Evolutionary conservation across 2,888 invertebrate genomes (phyloP).

Genomic region (Aricia artaxerxes): DNA sequence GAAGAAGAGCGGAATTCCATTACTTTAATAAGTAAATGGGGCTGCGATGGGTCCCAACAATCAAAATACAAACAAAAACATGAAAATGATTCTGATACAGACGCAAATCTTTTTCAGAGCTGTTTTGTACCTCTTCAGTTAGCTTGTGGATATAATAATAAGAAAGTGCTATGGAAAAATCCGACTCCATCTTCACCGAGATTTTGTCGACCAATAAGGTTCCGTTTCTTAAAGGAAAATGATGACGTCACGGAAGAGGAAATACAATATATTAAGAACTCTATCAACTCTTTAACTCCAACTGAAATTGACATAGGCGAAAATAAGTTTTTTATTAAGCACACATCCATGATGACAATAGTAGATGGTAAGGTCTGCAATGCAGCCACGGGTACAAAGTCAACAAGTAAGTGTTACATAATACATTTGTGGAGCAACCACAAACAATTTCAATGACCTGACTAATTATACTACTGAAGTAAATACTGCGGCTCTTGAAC

Average conservation of each 20-base stretch:
- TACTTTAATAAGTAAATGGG: conserved; percentile 36
- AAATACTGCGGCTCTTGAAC: conserved; percentile 51
- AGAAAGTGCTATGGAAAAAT: conserved; percentile 46
- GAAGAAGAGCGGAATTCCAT: conserved; percentile 32
- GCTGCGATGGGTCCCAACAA: too few relatives aligned
- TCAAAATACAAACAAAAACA: too few relatives aligned
- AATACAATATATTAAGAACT: conserved; percentile 41
- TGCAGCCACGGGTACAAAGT: conserved; percentile 48
- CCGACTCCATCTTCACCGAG: conserved; percentile 43
- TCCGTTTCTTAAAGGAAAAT: conserved; percentile 44
- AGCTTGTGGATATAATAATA: conserved; percentile 37
- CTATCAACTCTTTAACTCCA: conserved; percentile 16
- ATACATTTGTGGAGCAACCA: conserved; percentile 49
- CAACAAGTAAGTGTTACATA: conserved; percentile 50
- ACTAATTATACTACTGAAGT: conserved; percentile 46
- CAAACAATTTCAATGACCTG: conserved; percentile 30
- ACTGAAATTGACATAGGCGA: conserved; percentile 26
- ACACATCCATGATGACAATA: conserved; percentile 41
- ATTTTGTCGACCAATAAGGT: conserved; percentile 46
- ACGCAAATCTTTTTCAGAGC: conserved; percentile 43
- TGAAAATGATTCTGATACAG: conserved; percentile 37
- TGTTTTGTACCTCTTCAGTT: conserved; percentile 44
- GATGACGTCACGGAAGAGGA: conserved; percentile 43
- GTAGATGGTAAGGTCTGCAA: conserved; percentile 52
- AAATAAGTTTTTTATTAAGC: conserved; percentile 28